Evolutionary conservation across 2,797 vertebrate genomes (phyloP).

Genomic region (Chrosomus eos): DNA sequence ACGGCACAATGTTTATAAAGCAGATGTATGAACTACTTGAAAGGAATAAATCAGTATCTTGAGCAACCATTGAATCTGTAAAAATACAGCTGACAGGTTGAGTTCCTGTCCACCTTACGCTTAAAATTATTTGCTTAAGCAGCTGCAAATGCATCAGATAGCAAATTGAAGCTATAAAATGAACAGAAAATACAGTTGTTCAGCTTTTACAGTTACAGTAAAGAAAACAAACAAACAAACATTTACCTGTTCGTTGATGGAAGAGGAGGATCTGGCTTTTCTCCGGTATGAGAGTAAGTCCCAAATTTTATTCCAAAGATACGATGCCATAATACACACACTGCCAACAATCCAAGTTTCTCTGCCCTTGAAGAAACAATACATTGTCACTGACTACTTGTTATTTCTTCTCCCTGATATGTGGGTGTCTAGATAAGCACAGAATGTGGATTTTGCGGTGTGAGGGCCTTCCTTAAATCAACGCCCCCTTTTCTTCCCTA

Average conservation of each 20-base stretch:
- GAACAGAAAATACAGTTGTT: not conserved
- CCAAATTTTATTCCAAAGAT: conserved; percentile 82
- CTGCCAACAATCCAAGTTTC: conserved; percentile 82
- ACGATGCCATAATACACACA: conserved; percentile 82
- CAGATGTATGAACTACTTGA: no score
- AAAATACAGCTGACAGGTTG: not conserved
- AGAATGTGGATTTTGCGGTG: not conserved
- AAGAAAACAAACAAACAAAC: not conserved
- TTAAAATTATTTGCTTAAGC: not conserved
- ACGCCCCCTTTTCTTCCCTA: conserved; percentile 42
- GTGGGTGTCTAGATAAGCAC: not conserved
- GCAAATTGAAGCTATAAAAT: not conserved
- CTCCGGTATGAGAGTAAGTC: conserved; percentile 77
- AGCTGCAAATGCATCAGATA: not conserved
- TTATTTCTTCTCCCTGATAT: conserved; percentile 48
- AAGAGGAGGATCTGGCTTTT: conserved; percentile 71
- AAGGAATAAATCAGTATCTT: not conserved
- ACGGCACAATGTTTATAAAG: not conserved
- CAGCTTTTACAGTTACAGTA: not conserved
- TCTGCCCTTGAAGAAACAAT: conserved; percentile 77
- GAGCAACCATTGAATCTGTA: not conserved
- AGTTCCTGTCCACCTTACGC: not conserved
- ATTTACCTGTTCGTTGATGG: conserved; percentile 82
- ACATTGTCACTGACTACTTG: conserved; percentile 70
- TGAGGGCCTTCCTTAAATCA: conserved; percentile 40